Evolutionary conservation across 2,888 invertebrate genomes (phyloP).

Genomic region (Ophion costatus): DNA sequence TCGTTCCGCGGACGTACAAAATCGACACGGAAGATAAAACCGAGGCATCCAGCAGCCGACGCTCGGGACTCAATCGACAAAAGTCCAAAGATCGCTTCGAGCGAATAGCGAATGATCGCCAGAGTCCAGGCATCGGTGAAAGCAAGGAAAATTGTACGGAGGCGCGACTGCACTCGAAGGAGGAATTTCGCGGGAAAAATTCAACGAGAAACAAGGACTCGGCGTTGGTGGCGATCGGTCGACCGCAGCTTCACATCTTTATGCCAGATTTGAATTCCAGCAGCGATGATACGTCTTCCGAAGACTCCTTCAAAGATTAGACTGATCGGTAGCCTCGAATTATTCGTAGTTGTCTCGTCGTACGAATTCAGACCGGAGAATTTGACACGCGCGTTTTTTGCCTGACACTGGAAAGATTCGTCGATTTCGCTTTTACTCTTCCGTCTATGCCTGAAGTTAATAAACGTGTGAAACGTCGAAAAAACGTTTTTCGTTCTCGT

Average conservation of each 20-base stretch:
- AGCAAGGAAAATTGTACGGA: not conserved
- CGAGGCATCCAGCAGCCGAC: conserved; percentile 25
- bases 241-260: conserved; percentile 84
- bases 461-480: not conserved
- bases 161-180: conserved; percentile 12
- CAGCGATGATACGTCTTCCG: conserved; percentile 74
- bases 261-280: conserved; percentile 76
- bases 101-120: conserved; percentile 1
- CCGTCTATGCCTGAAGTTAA: not conserved
- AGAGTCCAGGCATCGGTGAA: conserved; percentile 23
- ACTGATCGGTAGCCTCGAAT: conserved; percentile 31
- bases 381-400: conserved; percentile 4
- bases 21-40: conserved; percentile 64
- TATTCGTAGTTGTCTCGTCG: conserved; percentile 2
- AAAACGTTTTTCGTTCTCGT: not conserved
- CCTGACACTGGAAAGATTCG: not conserved
- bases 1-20: conserved; percentile 69
- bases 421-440: not conserved
- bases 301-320: conserved; percentile 74
- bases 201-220: conserved; percentile 40
- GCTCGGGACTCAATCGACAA: conserved; percentile 17
- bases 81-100: conserved; percentile 37
- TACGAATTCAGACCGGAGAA: not conserved
- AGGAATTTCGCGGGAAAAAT: conserved; percentile 33
- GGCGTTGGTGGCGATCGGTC: conserved; percentile 72